A percentile compares a stretch with the other conserved stretches of the same genome.
Conservation (phyloP, 2,113 vertebrate genomes). For the Istiophorus platypterus region DNA sequence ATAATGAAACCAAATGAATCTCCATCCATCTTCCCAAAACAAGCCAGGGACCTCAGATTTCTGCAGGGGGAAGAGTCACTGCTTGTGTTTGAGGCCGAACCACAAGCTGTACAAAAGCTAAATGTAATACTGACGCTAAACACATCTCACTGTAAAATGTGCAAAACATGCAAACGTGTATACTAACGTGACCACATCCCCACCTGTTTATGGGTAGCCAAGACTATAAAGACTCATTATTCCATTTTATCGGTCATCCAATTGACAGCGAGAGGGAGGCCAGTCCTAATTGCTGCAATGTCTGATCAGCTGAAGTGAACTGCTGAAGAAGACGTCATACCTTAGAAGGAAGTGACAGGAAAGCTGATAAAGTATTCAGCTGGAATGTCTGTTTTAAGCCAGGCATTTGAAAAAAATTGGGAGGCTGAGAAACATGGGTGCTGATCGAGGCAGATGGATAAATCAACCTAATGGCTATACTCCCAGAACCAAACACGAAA, state of each 20-base stretch:
- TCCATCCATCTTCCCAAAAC: slow-evolving; percentile 83
- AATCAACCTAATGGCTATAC: slow-evolving; percentile 53
- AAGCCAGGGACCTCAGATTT: slow-evolving; percentile 67
- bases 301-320: slow-evolving; percentile 31
- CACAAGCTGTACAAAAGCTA: slow-evolving; percentile 40
- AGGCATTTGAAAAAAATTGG: slow-evolving; percentile 61
- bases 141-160: not conserved
- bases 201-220: not conserved
- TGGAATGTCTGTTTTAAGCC: slow-evolving; percentile 58
- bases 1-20: slow-evolving; percentile 82
- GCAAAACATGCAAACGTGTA: not conserved
- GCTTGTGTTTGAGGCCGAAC: slow-evolving; percentile 41
- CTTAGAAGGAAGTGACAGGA: slow-evolving; percentile 44
- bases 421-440: slow-evolving; percentile 62
- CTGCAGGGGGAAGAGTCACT: slow-evolving; percentile 46
- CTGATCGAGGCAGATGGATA: slow-evolving; percentile 46
- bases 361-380: slow-evolving; percentile 70
- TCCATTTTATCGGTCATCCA: slow-evolving; percentile 39
- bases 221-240: slow-evolving; percentile 33
- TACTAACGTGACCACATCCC: not conserved
- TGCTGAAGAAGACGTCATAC: slow-evolving; percentile 48
- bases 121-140: slow-evolving; percentile 31
- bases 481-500: slow-evolving; percentile 39
- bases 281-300: not conserved
- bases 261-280: slow-evolving; percentile 11